Percentiles rank a stretch among this genome's conserved stretches.
Conservation (phyloP, 2,888 invertebrate species). For the Troides helena region DNA sequence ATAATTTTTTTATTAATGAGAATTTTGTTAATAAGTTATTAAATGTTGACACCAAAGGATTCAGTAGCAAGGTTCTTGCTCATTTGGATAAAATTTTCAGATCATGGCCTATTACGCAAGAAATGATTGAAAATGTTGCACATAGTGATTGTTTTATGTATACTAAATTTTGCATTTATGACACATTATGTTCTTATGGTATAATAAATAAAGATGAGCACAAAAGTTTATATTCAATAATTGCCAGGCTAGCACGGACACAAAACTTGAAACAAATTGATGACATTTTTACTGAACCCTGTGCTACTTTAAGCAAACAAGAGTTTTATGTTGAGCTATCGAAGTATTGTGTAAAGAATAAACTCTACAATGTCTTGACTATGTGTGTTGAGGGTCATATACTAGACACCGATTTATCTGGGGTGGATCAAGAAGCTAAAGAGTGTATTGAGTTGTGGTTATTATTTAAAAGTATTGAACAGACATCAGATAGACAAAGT, state of each 20-base stretch:
- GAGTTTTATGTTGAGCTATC: constrained; percentile 77
- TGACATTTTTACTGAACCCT: constrained; percentile 76
- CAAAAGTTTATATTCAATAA: constrained; percentile 74
- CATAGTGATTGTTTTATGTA: constrained; percentile 70
- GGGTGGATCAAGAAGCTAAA: constrained; percentile 67
- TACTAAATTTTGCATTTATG: constrained; percentile 79
- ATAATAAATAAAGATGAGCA: constrained; percentile 82
- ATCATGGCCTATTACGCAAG: constrained; percentile 76
- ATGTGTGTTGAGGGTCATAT: constrained; percentile 71
- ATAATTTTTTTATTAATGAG: constrained; percentile 70
- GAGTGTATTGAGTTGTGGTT: constrained; percentile 78
- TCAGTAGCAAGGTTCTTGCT: constrained; percentile 59
- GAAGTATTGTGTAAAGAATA: constrained; percentile 75
- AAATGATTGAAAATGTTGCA: constrained; percentile 79
- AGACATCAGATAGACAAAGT: constrained; percentile 71
- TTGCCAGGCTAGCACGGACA: constrained; percentile 81
- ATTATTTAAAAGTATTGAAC: constrained; percentile 76
- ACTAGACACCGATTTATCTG: constrained; percentile 61
- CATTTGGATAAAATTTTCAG: constrained; percentile 75
- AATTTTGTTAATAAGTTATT: constrained; percentile 66
- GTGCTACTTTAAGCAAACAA: constrained; percentile 68
- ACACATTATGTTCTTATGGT: constrained; percentile 82
- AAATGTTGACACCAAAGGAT: constrained; percentile 68
- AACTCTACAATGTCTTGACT: constrained; percentile 76
- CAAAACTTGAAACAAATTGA: constrained; percentile 76